Base-by-base conservation (phyloP, 2,888 invertebrate species). In the Tanytarsus gracilentus region DNA sequence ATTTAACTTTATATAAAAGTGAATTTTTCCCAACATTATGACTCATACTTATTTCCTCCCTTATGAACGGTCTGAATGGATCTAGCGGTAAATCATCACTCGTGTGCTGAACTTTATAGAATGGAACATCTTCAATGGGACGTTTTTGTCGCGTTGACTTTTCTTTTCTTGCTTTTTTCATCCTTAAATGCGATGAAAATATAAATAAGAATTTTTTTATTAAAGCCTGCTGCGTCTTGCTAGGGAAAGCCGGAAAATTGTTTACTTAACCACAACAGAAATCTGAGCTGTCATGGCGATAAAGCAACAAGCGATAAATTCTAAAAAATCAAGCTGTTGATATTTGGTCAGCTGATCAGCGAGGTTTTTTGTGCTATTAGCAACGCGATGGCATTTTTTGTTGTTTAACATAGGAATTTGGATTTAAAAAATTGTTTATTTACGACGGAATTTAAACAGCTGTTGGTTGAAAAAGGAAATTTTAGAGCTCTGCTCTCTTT, bases 71-170 rank as follows among this genome's bases (percentile, higher is more conserved):
- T 27, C 61, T 62, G 1, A 63, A 64, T 9, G 74, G 74, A 67
- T 74, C 74, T 26, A 74, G 63, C 1, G 74, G 74, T 64, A 74
- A 64, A 60, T 74, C 70, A 64, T 74, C 74, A 26, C 66, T 67
- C 18, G 66, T 62, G 63, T 74, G 72, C 29, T 65, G 62, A 58
- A 71, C 66, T 29, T 65, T 64, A 63, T 72, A 74, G 61, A 74
- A 74, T 4, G 72, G 72, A 30, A 69, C 69, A 62, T 74, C 73
- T 50, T 65, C 65, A 25, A 64, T 64, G 44, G 65, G 61, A 11
- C 64, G 36, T 9, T 16, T 23, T 14, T 36, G 36, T n/a, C n/a
- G n/a, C n/a, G n/a, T n/a, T n/a, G n/a, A n/a, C n/a, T n/a, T n/a
- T n/a, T n/a, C n/a, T n/a, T 7, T 33, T 16, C 27, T 49, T 0